A percentile compares a stretch with the other conserved stretches of the same genome.
Conservation (phyloP, 2,113 vertebrate species). For the Salminus brasiliensis region DNA sequence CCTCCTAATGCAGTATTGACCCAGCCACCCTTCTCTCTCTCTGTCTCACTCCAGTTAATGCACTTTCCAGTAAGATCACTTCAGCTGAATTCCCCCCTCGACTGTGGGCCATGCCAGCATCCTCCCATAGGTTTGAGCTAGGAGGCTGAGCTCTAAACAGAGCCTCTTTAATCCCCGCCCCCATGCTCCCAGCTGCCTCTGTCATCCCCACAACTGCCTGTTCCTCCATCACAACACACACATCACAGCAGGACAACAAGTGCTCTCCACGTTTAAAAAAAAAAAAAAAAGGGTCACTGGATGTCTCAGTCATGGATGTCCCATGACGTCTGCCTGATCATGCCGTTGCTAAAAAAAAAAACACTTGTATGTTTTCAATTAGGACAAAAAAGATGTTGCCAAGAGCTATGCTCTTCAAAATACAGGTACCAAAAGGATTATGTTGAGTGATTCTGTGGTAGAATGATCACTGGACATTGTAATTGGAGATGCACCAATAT, state of each 20-base stretch:
- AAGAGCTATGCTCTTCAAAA: no score
- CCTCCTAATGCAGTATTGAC: slow-evolving; percentile 27
- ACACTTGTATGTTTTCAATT: neutral
- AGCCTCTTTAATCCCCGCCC: slow-evolving; percentile 57
- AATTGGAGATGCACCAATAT: no score
- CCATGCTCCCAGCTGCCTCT: neutral
- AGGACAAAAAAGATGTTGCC: neutral
- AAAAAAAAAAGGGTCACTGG: neutral
- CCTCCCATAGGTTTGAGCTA: slow-evolving; percentile 24
- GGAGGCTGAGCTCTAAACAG: slow-evolving; percentile 57
- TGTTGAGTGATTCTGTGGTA: no score
- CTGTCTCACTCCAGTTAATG: slow-evolving; percentile 17
- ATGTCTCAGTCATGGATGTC: neutral
- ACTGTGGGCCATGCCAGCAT: slow-evolving; percentile 9
- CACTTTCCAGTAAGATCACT: slow-evolving; percentile 44
- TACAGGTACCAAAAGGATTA: no score
- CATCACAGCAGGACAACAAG: neutral
- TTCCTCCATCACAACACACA: neutral
- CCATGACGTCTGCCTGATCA: neutral
- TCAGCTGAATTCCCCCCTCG: slow-evolving; percentile 28
- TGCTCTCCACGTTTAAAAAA: neutral
- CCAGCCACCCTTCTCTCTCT: neutral
- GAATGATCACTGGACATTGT: no score
- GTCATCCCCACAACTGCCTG: neutral
- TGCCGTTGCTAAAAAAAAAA: neutral